A percentile compares a stretch with the other conserved stretches of the same genome.
phyloP scores from a whole-genome alignment of 2,797 vertebrate genomes.

The Acestrorhynchus altus region DNA sequence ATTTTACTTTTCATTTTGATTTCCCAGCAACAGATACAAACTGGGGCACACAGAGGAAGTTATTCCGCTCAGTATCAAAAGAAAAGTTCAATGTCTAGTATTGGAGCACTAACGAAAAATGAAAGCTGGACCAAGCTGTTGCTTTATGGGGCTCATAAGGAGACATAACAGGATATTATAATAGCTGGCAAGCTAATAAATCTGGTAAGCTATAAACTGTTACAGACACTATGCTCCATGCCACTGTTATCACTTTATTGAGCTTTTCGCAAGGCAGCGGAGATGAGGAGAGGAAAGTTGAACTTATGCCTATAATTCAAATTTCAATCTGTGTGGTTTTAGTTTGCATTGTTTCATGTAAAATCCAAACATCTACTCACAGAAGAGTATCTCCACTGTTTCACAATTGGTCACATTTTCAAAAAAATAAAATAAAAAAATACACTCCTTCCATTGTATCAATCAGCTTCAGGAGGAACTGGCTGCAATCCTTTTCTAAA shows the following conservation, averaged over 20 bases:
- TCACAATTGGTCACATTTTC: background rate
- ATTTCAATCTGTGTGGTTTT: too few species aligned
- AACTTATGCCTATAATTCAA: too few species aligned
- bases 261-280: constrained; percentile 10
- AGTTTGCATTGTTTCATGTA: background rate
- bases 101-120: constrained; percentile 10
- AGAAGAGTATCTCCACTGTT: background rate
- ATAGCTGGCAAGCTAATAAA: constrained; percentile 47
- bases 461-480: background rate
- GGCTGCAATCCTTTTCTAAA: too few species aligned
- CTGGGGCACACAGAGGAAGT: background rate
- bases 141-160: constrained; percentile 33
- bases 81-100: background rate
- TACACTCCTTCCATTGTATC: background rate
- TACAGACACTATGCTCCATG: constrained; percentile 37
- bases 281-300: background rate
- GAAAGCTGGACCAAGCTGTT: constrained; percentile 19
- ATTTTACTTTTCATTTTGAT: background rate
- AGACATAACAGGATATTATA: constrained; percentile 47
- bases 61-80: background rate
- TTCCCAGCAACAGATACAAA: background rate
- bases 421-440: background rate
- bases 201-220: constrained; percentile 42
- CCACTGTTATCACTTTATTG: constrained; percentile 33
- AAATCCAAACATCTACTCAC: background rate